Base-by-base conservation (phyloP, 2,797 vertebrate species). In the Cuculus canorus region DNA sequence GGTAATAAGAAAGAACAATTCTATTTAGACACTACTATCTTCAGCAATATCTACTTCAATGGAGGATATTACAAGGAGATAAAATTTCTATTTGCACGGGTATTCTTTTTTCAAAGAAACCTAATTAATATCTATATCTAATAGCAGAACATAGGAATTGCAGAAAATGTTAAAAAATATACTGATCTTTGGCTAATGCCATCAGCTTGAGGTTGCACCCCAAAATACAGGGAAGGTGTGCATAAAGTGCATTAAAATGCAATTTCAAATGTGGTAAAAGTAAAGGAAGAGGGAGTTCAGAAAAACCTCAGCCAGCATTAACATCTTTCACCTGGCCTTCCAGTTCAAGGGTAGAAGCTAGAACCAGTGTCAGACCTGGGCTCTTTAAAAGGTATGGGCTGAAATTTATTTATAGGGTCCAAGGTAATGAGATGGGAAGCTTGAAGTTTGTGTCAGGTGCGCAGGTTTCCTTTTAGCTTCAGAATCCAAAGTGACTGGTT, bases 1-100 rank as follows among this genome's bases (percentile, higher is more conserved):
- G 37, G 65, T 71, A 87, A 96, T 65, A 83, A 85, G 68, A 41
- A 72, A 95, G 73, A 96, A 88, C 47, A 91, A 83, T 77, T 48
- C 33, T 92, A 45, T 92, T 81, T 68, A 95, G 87, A 76, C 17
- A 72, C 25, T 57, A 78, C 54, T 61, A 85, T 75, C 48, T 93
- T 76, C 63, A 86, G 63, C 45, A 75, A 32, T 81, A 78, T 61
- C n/a, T 75, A 83, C 30, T 52, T 25, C n/a, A 33, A 35, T 22
- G 52, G 37, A 69, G 53, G 90, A 52, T 83, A 81, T 53, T 85
- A 33, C 25, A 81, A 88, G 61, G 37, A 70, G 37, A 72, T n/a
- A 56, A 92, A 91, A 78, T 78, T 54, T 22, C 9, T 60, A 87
- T 95, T 85, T 41, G 17, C 71, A 25, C 17, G 61, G 17, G 12